Conservation (phyloP, 23 tunicate genomes). For the Styela plicata region DNA sequence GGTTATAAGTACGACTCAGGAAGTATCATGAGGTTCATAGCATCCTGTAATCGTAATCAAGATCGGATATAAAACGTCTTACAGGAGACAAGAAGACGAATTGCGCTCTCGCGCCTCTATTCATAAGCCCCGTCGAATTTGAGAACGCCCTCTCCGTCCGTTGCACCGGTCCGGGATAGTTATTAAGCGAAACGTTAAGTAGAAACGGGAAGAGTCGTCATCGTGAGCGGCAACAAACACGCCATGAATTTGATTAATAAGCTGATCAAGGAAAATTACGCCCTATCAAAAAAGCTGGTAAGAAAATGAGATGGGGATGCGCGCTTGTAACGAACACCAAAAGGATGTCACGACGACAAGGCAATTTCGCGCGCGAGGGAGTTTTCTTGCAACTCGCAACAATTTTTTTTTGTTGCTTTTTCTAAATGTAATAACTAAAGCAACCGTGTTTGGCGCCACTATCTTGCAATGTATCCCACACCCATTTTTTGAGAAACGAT, state of each 20-base stretch:
- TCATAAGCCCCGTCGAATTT: neutral
- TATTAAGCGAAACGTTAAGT: neutral
- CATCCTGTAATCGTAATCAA: neutral
- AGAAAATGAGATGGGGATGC: neutral
- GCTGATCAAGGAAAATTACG: neutral
- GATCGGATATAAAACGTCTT: neutral
- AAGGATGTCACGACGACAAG: neutral
- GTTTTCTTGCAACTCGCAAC: too few species aligned
- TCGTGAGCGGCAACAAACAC: neutral
- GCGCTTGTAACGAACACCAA: neutral
- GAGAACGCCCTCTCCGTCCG: neutral
- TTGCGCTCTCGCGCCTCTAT: neutral
- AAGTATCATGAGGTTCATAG: neutral
- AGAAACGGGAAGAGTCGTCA: neutral
- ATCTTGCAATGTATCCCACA: too few species aligned
- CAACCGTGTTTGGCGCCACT: too few species aligned
- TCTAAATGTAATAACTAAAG: too few species aligned
- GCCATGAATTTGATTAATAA: neutral
- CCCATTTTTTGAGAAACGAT: too few species aligned
- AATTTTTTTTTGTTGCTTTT: too few species aligned
- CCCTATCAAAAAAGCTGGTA: neutral
- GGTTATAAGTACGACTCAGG: neutral
- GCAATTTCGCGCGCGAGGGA: neutral
- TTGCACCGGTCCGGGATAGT: neutral
- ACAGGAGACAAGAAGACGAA: neutral